phyloP scores from a whole-genome alignment of 2,797 vertebrate genomes.

The Argya squamiceps region DNA sequence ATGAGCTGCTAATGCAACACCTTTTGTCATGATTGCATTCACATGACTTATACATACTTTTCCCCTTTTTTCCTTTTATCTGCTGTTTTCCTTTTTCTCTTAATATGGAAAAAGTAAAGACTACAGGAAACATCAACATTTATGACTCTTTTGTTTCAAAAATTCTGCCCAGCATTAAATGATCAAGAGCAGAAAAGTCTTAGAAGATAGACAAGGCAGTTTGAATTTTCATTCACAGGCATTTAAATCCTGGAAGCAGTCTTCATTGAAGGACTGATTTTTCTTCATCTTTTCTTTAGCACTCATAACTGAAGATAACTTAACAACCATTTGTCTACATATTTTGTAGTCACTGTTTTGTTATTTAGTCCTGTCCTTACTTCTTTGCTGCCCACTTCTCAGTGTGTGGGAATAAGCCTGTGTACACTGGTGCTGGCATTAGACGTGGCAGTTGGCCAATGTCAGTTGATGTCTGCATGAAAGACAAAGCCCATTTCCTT shows the following conservation, averaged over 20 bases:
- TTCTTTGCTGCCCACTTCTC: not conserved
- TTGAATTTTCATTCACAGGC: not conserved
- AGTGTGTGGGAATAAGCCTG: not conserved
- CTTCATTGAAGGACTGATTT: not conserved
- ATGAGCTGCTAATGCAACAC: not conserved
- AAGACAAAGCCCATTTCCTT: conserved; percentile 32
- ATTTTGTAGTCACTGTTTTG: not conserved
- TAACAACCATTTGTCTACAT: not conserved
- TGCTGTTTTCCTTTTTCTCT: not conserved
- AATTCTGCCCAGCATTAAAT: not conserved
- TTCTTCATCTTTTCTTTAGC: not conserved
- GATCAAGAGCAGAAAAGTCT: not conserved
- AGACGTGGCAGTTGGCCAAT: not conserved
- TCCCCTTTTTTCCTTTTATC: not conserved
- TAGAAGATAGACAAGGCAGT: not conserved
- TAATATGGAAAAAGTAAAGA: not conserved
- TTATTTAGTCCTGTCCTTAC: not conserved
- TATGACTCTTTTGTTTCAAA: not conserved
- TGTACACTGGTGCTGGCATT: not conserved
- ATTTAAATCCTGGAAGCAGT: not conserved
- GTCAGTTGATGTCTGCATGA: conserved; percentile 4
- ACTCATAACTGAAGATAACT: not conserved
- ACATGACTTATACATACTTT: not conserved
- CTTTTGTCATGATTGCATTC: not conserved
- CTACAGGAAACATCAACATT: not conserved